A percentile compares a stretch with the other conserved stretches of the same genome.
Evolutionary conservation across 2,888 invertebrate genomes (phyloP).

Genomic region (Alloplasta piceator): DNA sequence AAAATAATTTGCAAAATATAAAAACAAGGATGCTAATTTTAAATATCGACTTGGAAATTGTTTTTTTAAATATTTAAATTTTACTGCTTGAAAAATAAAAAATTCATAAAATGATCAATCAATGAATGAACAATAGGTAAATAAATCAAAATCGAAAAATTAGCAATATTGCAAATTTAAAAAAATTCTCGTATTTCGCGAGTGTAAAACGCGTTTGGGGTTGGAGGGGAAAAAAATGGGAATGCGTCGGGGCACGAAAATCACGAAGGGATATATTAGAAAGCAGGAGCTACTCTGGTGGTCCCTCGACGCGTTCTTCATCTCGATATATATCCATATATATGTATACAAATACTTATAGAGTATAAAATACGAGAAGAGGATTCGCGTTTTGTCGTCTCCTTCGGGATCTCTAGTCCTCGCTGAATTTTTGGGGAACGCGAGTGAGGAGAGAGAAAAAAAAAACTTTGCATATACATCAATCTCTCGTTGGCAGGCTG

Average conservation of each 20-base stretch:
- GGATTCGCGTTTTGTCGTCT: constrained; percentile 43
- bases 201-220: constrained; percentile 7
- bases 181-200: neutral
- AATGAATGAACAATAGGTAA: neutral
- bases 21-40: too few species aligned
- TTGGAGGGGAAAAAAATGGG: constrained; percentile 67
- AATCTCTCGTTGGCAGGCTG: constrained; percentile 51
- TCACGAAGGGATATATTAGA: constrained; percentile 48
- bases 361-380: constrained; percentile 29
- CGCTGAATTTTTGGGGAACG: constrained; percentile 24
- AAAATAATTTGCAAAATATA: too few species aligned
- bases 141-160: neutral
- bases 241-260: constrained; percentile 69
- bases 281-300: constrained; percentile 77
- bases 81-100: too few species aligned
- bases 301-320: constrained; percentile 67
- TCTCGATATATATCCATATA: constrained; percentile 38
- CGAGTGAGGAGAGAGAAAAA: neutral
- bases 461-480: constrained; percentile 59
- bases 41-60: too few species aligned
- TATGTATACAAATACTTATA: constrained; percentile 1
- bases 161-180: neutral
- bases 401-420: constrained; percentile 35
- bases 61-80: neutral
- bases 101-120: too few species aligned